Percentiles rank a stretch among this genome's conserved stretches.
These are phyloP conservation scores for Diphyllodes magnificus DNA, from an alignment of 2,113 vertebrate genomes.

Conservation along the genomic window DNA sequence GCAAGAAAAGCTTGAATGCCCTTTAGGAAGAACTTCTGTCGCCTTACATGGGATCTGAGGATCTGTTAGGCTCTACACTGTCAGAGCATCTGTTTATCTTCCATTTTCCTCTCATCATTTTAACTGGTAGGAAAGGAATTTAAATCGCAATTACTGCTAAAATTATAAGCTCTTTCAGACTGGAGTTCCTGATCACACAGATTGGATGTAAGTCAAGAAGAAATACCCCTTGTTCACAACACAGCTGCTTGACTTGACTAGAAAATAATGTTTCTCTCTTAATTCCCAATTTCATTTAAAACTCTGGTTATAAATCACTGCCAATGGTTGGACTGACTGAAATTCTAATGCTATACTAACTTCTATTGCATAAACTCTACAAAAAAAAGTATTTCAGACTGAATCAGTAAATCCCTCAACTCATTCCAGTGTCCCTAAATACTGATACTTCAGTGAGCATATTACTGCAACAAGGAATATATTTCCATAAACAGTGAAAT, in stretches of 20 bases:
- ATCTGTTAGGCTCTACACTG: background rate
- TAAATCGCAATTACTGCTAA: constrained; percentile 21
- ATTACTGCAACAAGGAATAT: background rate
- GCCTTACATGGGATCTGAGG: background rate
- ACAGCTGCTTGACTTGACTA: constrained; percentile 14
- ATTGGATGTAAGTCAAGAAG: background rate
- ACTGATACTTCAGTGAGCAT: background rate
- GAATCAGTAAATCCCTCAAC: constrained; percentile 41
- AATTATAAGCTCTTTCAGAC: constrained; percentile 18
- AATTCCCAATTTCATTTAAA: constrained; percentile 56
- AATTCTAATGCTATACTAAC: constrained; percentile 46
- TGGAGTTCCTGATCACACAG: background rate
- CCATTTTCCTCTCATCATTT: background rate
- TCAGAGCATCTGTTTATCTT: background rate
- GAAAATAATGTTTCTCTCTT: constrained; percentile 43
- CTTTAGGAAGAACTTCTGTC: background rate
- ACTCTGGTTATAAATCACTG: constrained; percentile 57
- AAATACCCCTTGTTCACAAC: constrained; percentile 14
- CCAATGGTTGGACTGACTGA: constrained; percentile 27
- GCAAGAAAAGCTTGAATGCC: background rate
- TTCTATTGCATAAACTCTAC: background rate
- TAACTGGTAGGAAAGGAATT: background rate
- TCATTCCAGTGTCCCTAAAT: background rate
- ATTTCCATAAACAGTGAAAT: constrained; percentile 24
- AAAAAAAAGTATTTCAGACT: background rate